phyloP scores from a whole-genome alignment of 2,888 invertebrate genomes.

The Hesperia comma region DNA sequence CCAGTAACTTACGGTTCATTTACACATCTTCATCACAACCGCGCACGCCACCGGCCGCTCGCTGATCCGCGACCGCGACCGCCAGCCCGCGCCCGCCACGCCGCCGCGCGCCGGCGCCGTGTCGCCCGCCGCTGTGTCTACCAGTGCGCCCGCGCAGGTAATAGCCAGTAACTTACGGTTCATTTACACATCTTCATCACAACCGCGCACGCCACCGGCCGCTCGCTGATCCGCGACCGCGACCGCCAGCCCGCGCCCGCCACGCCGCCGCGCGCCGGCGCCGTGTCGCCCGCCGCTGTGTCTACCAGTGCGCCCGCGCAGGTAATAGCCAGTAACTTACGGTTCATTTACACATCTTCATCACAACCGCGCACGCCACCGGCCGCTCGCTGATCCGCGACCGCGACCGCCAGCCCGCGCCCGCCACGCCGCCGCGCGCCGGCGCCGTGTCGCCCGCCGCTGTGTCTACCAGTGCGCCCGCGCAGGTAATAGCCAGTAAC shows the following conservation, averaged over 20 bases:
- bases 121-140: slow-evolving; percentile 11
- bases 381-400: slow-evolving; percentile 92
- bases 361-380: slow-evolving; percentile 84
- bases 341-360: too few relatives aligned
- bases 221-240: slow-evolving; percentile 92
- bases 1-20: too few relatives aligned
- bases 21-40: too few relatives aligned
- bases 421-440: slow-evolving; percentile 44
- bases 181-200: too few relatives aligned
- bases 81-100: slow-evolving; percentile 63
- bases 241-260: slow-evolving; percentile 80
- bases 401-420: slow-evolving; percentile 84
- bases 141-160: slow-evolving; percentile 15
- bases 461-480: slow-evolving; percentile 5
- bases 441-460: slow-evolving; percentile 19
- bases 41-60: slow-evolving; percentile 90
- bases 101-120: slow-evolving; percentile 22
- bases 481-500: slow-evolving; percentile 5
- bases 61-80: slow-evolving; percentile 91
- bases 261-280: slow-evolving; percentile 24
- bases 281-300: slow-evolving; percentile 21
- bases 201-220: slow-evolving; percentile 86
- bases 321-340: neutral
- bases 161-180: neutral
- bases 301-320: slow-evolving; percentile 6